Evolutionary conservation across 2,797 vertebrate species (phyloP), one percentile per base, ranked within the genome.

Genomic region (Lithobates sylvaticus): DNA sequence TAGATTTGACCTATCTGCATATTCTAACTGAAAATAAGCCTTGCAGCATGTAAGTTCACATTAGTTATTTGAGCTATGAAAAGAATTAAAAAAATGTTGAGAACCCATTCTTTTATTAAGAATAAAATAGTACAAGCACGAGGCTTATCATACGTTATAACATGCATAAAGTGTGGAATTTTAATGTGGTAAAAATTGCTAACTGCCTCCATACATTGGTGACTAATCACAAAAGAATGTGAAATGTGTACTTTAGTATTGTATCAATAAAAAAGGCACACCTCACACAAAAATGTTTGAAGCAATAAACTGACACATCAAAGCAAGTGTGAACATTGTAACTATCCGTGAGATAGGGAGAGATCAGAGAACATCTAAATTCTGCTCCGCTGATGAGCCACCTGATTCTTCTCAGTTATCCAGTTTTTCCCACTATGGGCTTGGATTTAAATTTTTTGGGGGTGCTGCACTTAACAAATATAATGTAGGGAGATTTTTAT

Each of bases 271-370:
- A 83, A 84, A 87, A 71, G 80, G 42, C 86, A 80, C 86, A 87
- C 86, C 86, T 87, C 44, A 18, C 81, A 87, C 72, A 87, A 78
- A 87, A 87, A 87, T 87, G 86, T 84, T 84, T 61, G n/a, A 47
- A 76, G 76, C 76, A 74, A 84, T 84, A 87, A 84, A 87, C 44
- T 34, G 27, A 79, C 68, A 87, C 86, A 76, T 80, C 86, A 87
- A 87, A 84, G 82, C 78, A 71, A 76, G 64, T 80, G 76, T 68
- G 81, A 84, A 78, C 75, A 84, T 69, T 84, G 76, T 74, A 78
- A 39, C 81, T 42, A 87, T 72, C 29, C 64, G 32, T 85, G 42
- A 91, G 91, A 92, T 91, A 90, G 18, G 50, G 88, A 91, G 65
- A 29, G 65, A 67, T 67, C n/a, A 67, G 65, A 26, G 65, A 67